Base-by-base conservation (phyloP, 2,888 invertebrate genomes). In the Macaria notata region DNA sequence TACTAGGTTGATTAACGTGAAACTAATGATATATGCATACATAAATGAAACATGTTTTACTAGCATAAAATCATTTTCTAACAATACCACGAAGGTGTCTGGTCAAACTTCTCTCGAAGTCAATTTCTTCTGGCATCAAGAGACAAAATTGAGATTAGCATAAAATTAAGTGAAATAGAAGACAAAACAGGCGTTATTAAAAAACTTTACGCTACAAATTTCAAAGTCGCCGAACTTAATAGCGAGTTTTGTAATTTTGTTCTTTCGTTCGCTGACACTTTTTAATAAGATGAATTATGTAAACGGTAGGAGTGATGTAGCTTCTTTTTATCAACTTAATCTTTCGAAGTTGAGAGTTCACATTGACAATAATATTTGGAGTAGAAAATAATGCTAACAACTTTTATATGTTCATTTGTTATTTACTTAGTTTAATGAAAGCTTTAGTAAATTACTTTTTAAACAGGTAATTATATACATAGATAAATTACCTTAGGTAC, bases 261-360 rank as follows among this genome's bases (percentile, higher is more conserved):
- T 74, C 78, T 81, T 80, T 81, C 77, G 75, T 81, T 73, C 76
- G 74, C 79, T 79, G 83, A 84, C 83, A 85, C 78, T 86, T 85
- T 85, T 84, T 85, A 86, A 84, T 85, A 86, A 84, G 82, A 82
- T 86, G 83, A 86, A 85, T 84, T 86, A 87, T 84, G 83, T 83
- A 78, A 73, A 71, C 65, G 73, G 73, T 72, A 69, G 69, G 68
- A 74, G 75, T 79, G 77, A 77, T 72, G 78, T 69, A 68, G 71
- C 68, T 70, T 68, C 68, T 65, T 67, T 61, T 64, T 31, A 53
- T 42, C 39, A 54, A 58, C 58, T 59, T 54, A 50, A 54, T 54
- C 54, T 58, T 50, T 30, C 38, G 46, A 58, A 58, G 49, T 58
- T 19, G 49, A 43, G 49, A 58, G 49, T 42, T 58, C 41, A 19